Conservation (phyloP, 2,113 vertebrate genomes). For the Eleginops maclovinus region DNA sequence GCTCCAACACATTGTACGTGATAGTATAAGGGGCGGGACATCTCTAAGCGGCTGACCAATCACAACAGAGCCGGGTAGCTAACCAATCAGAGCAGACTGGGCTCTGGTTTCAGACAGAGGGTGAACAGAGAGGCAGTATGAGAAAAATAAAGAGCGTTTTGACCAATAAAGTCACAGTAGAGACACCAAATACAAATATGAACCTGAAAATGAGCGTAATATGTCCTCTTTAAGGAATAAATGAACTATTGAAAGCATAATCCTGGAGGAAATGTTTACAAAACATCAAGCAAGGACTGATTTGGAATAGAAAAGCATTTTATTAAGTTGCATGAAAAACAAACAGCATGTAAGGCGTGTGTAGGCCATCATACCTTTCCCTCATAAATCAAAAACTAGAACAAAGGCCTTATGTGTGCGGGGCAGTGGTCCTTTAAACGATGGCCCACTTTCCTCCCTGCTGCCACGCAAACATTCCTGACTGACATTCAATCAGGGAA, state of each 20-base stretch:
- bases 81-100: too few relatives aligned
- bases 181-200: too few relatives aligned
- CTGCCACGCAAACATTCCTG: conserved; percentile 84
- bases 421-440: conserved; percentile 74
- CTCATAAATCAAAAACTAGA: conserved; percentile 73
- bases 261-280: conserved; percentile 21
- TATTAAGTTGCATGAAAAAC: conserved; percentile 43
- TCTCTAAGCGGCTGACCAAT: too few relatives aligned
- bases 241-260: conserved; percentile 11
- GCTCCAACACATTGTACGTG: too few relatives aligned
- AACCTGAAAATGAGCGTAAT: too few relatives aligned
- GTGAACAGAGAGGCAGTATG: too few relatives aligned
- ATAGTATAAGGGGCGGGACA: too few relatives aligned
- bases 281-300: conserved; percentile 32
- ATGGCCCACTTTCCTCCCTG: conserved; percentile 75
- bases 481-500: conserved; percentile 87
- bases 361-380: conserved; percentile 70
- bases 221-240: too few relatives aligned
- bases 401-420: conserved; percentile 79
- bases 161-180: too few relatives aligned
- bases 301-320: conserved; percentile 45
- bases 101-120: too few relatives aligned
- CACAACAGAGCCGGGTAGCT: too few relatives aligned
- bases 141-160: too few relatives aligned
- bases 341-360: conserved; percentile 52